Base-by-base conservation (phyloP, 2,888 invertebrate genomes). In the Dynastes hyllus region DNA sequence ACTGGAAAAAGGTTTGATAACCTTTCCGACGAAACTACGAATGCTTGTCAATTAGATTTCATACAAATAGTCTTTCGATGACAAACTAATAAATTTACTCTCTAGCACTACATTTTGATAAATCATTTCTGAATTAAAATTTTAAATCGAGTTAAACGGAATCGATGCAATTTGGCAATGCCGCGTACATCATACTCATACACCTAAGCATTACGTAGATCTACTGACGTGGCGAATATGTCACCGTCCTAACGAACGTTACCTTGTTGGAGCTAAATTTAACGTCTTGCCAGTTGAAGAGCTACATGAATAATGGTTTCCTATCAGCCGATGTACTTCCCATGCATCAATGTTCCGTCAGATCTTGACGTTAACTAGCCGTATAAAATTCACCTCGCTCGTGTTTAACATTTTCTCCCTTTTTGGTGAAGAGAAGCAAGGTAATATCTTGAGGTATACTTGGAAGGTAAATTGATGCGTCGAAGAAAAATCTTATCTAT, bases 321-420 rank as follows among this genome's bases (percentile, higher is more conserved):
- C 81, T 80, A 79, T 81, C 80, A 79, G 79, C 77, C 67, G 80
- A 79, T 79, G 80, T 76, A 75, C 77, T 69, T 73, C 79, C 79
- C 81, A 81, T 81, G 76, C 80, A 80, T 81, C 81, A 81, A 81
- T 81, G 81, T 81, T 81, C 73, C 77, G 81, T 77, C 81, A 80
- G 79, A 65, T 63, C 53, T 79, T 78, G 81, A 80, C 78, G 80
- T 77, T 80, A 78, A 81, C 63, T 63, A 76, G 76, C 76, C 63
- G 76, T 58, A 76, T 63, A 76, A 76, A 63, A 58, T 58, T 63
- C 45, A 63, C 61, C 51, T 61, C 73, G 66, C 63, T 69, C 29
- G 13, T 51, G 69, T 69, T 69, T 69, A 51, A 29, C 69, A 29
- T 51, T 51, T 66, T 66, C 40, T 16, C 40, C 45, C 2, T 66